phyloP scores from a whole-genome alignment of 2,797 vertebrate genomes.

The Rhinogobio ventralis region DNA sequence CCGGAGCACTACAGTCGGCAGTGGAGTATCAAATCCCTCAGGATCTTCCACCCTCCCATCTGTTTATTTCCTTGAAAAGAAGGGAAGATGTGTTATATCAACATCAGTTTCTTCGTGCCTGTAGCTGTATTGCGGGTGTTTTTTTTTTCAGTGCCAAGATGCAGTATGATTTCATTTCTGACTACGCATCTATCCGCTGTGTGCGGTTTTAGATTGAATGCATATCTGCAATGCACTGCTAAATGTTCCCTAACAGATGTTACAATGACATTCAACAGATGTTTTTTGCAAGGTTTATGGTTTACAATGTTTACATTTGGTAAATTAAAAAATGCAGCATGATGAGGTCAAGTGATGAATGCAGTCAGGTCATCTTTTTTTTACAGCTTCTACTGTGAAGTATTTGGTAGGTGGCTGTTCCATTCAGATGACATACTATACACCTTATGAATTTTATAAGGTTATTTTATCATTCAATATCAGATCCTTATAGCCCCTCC shows the following conservation, averaged over 20 bases:
- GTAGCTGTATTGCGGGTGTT: constrained; percentile 23
- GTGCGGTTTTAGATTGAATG: constrained; percentile 8
- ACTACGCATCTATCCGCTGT: background rate
- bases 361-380: background rate
- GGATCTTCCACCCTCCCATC: constrained; percentile 28
- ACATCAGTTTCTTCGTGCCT: constrained; percentile 26
- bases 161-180: constrained; percentile 22
- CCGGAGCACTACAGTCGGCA: constrained; percentile 16
- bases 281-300: background rate
- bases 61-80: constrained; percentile 10
- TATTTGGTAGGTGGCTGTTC: background rate
- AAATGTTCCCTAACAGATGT: constrained; percentile 15
- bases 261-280: background rate
- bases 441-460: background rate
- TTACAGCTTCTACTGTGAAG: background rate
- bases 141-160: background rate
- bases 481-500: background rate
- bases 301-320: background rate
- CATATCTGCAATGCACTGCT: background rate
- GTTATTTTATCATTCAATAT: background rate
- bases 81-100: constrained; percentile 29
- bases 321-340: background rate
- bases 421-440: background rate
- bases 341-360: background rate
- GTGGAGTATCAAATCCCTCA: constrained; percentile 19